These are phyloP conservation scores for Cyclargus thomasi DNA, from an alignment of 1,140 invertebrate species.

Conservation along the genomic window DNA sequence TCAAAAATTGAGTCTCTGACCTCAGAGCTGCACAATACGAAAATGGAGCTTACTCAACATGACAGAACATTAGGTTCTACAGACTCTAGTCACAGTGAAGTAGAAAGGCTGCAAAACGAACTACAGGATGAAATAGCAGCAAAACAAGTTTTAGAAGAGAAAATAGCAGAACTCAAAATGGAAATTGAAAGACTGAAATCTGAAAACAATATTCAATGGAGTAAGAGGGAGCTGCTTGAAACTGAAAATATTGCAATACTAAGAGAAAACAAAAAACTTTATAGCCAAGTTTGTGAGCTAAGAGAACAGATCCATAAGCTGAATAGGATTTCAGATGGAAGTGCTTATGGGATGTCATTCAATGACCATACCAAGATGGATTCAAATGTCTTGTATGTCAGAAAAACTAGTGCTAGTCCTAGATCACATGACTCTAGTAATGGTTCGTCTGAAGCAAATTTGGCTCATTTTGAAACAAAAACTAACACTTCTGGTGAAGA, in stretches of 20 bases:
- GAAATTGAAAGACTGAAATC: slow-evolving; percentile 90
- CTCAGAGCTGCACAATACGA: slow-evolving; percentile 53
- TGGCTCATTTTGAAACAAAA: slow-evolving; percentile 53
- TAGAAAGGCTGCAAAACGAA: slow-evolving; percentile 63
- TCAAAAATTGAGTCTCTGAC: slow-evolving; percentile 60
- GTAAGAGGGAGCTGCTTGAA: slow-evolving; percentile 90
- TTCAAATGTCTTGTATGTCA: slow-evolving; percentile 59
- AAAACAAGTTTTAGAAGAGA: slow-evolving; percentile 65
- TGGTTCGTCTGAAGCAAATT: slow-evolving; percentile 58
- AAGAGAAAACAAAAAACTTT: slow-evolving; percentile 92
- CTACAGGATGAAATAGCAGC: slow-evolving; percentile 66
- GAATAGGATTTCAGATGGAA: slow-evolving; percentile 65
- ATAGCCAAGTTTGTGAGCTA: slow-evolving; percentile 87
- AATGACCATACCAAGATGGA: slow-evolving; percentile 48
- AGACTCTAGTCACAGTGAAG: slow-evolving; percentile 67
- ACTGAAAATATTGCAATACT: slow-evolving; percentile 91
- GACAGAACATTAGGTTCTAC: slow-evolving; percentile 63
- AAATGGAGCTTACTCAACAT: slow-evolving; percentile 53
- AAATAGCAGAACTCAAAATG: slow-evolving; percentile 86
- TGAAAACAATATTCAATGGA: slow-evolving; percentile 96
- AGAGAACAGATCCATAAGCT: slow-evolving; percentile 77
- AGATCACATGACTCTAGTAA: slow-evolving; percentile 64
- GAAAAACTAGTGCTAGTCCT: slow-evolving; percentile 58
- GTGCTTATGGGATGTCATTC: slow-evolving; percentile 47
- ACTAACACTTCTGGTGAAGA: slow-evolving; percentile 64